These are phyloP conservation scores for Blastobasis lacticolella DNA, from an alignment of 2,888 invertebrate species.

Conservation along the genomic window DNA sequence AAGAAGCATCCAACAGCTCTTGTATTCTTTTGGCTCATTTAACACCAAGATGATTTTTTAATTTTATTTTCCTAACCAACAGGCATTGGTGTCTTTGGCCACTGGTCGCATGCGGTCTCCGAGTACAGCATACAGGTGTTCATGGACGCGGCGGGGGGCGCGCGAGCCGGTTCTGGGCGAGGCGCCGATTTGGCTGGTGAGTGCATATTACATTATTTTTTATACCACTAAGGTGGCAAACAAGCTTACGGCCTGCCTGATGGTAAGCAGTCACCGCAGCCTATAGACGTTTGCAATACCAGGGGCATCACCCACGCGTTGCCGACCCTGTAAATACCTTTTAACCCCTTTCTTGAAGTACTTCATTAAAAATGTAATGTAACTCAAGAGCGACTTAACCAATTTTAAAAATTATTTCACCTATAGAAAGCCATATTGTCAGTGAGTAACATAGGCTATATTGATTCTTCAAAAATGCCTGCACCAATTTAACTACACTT, in stretches of 20 bases:
- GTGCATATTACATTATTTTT: slow-evolving; percentile 20
- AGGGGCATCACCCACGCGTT: neutral
- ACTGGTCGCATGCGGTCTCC: slow-evolving; percentile 47
- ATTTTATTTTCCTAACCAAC: slow-evolving; percentile 1
- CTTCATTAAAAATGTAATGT: too few species aligned
- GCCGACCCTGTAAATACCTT: neutral
- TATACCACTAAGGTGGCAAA: neutral
- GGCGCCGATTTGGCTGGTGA: slow-evolving; percentile 16
- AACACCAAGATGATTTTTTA: neutral
- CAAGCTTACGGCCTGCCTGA: neutral
- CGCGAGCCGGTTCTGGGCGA: slow-evolving; percentile 20
- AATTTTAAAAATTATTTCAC: too few species aligned
- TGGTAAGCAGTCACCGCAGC: neutral
- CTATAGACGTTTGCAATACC: neutral
- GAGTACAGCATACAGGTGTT: slow-evolving; percentile 60
- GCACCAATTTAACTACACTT: too few species aligned
- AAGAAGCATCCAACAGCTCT: neutral
- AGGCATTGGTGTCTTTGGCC: slow-evolving; percentile 62
- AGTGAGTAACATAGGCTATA: too few species aligned
- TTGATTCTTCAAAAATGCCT: too few species aligned
- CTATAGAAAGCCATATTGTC: too few species aligned
- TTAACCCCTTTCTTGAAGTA: too few species aligned
- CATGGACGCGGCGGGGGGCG: slow-evolving; percentile 29
- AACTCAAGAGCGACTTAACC: too few species aligned
- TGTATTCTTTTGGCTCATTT: neutral